Evolutionary conservation across 1,140 invertebrate genomes (phyloP).

Genomic region (Pinna nobilis): DNA sequence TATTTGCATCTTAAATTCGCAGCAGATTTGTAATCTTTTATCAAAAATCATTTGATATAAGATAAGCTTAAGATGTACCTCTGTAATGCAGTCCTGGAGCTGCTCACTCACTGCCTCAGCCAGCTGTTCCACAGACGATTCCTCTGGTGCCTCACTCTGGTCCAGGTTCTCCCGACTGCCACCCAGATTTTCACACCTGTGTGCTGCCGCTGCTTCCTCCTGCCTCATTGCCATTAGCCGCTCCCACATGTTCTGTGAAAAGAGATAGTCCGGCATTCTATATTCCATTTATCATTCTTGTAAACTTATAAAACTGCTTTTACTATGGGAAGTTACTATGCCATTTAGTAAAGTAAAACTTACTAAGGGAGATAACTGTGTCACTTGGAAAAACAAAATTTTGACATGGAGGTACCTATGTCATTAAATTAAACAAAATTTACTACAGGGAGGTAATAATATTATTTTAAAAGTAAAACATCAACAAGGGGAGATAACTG

Average conservation of each 20-base stretch:
- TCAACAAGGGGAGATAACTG: too few relatives aligned
- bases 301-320: too few relatives aligned
- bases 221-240: slow-evolving; percentile 91
- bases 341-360: too few relatives aligned
- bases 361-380: too few relatives aligned
- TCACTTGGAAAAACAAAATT: too few relatives aligned
- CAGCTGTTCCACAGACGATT: slow-evolving; percentile 86
- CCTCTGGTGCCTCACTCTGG: slow-evolving; percentile 87
- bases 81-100: slow-evolving; percentile 92
- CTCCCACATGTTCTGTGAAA: slow-evolving; percentile 83
- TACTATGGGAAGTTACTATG: too few relatives aligned
- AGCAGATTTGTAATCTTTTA: neutral
- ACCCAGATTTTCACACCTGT: slow-evolving; percentile 93
- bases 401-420: too few relatives aligned
- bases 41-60: neutral
- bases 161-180: slow-evolving; percentile 93
- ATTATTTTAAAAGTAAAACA: too few relatives aligned
- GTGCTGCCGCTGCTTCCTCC: slow-evolving; percentile 88
- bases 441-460: too few relatives aligned
- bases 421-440: too few relatives aligned
- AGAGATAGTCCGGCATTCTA: too few relatives aligned
- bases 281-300: too few relatives aligned
- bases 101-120: slow-evolving; percentile 89
- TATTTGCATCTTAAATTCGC: neutral
- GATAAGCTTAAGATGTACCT: slow-evolving; percentile 81